Conservation (phyloP, 35 echinoderm and acorn worm species). For the Ophioderma brevispina region DNA sequence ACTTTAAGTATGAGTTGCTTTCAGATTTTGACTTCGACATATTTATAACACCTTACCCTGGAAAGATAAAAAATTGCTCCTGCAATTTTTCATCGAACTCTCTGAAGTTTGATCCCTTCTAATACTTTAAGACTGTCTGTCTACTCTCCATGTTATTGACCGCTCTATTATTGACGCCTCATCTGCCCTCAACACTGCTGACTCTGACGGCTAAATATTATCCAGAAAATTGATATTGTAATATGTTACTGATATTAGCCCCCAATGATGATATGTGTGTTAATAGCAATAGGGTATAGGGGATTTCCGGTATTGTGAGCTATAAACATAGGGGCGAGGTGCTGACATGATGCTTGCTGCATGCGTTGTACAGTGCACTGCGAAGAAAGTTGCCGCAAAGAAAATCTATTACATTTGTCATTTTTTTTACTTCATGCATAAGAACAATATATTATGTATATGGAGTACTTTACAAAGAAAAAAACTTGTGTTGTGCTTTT, state of each 20-base stretch:
- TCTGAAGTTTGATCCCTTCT: not conserved
- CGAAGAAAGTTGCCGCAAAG: no score
- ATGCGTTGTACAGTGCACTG: no score
- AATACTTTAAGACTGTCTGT: not conserved
- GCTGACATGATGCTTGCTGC: no score
- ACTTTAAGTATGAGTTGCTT: no score
- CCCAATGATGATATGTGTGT: constrained; percentile 11
- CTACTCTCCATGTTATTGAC: not conserved
- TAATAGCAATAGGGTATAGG: constrained; percentile 8
- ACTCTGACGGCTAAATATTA: not conserved
- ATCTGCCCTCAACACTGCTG: not conserved
- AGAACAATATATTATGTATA: no score
- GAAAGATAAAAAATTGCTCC: not conserved
- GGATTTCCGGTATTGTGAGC: constrained; percentile 8
- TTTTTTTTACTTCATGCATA: no score
- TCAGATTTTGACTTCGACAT: no score
- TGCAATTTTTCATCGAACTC: not conserved
- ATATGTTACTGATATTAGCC: not conserved
- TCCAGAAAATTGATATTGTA: constrained; percentile 7
- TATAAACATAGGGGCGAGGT: no score
- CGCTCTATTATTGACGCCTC: constrained; percentile 7
- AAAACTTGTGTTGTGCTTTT: no score
- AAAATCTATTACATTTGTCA: no score
- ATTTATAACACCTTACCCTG: no score
- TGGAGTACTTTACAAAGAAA: no score